Conservation (phyloP, 2,113 vertebrate genomes). For the Crotalus horridus region DNA sequence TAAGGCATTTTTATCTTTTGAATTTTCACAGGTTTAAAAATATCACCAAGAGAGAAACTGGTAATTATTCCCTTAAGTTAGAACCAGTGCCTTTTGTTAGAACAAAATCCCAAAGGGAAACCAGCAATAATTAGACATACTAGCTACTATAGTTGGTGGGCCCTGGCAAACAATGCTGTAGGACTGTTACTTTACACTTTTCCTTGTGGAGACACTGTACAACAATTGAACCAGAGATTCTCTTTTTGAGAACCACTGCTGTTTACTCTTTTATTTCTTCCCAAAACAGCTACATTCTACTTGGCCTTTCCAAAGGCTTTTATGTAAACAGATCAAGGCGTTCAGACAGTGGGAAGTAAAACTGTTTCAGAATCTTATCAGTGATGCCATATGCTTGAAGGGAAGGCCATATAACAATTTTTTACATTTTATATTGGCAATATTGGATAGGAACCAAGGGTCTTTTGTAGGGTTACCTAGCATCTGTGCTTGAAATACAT, state of each 20-base stretch:
- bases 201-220: slow-evolving; percentile 30
- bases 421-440: not conserved
- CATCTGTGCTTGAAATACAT: not conserved
- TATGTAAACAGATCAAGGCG: not conserved
- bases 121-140: not conserved
- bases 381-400: not conserved
- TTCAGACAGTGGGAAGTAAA: not conserved
- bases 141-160: slow-evolving; percentile 25
- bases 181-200: slow-evolving; percentile 21
- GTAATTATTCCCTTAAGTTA: not conserved
- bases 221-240: slow-evolving; percentile 39
- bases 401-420: not conserved
- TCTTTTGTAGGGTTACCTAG: not conserved
- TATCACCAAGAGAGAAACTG: not conserved
- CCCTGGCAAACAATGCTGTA: slow-evolving; percentile 27
- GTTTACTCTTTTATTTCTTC: not conserved
- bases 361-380: not conserved
- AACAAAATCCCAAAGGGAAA: slow-evolving; percentile 7
- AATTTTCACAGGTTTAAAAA: slow-evolving; percentile 37
- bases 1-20: slow-evolving; percentile 6
- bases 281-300: not conserved
- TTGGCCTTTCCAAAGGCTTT: not conserved
- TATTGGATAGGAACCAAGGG: not conserved
- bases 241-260: not conserved
- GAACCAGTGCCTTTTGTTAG: not conserved